phyloP scores from a whole-genome alignment of 2,888 invertebrate genomes.

The Aricia artaxerxes region DNA sequence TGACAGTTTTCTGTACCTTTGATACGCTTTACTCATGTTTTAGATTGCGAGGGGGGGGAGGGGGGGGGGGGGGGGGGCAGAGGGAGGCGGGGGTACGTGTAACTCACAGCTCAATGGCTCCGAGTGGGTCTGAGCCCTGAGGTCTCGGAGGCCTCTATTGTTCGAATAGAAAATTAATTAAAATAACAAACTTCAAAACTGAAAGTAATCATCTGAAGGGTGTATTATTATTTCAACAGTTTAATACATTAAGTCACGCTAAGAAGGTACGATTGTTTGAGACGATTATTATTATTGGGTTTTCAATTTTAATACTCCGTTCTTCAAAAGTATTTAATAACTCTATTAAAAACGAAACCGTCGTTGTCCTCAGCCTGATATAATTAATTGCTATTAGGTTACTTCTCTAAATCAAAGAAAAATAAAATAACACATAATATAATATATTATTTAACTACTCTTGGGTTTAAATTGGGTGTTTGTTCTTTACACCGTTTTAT shows the following conservation, averaged over 20 bases:
- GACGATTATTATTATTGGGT: neutral
- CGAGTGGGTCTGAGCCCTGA: neutral
- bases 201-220: neutral
- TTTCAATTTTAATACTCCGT: neutral
- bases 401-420: neutral
- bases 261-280: neutral
- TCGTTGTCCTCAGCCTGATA: no score
- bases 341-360: neutral
- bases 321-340: neutral
- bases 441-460: neutral
- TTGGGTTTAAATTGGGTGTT: no score
- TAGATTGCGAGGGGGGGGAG: neutral
- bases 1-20: neutral
- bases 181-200: neutral
- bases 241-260: neutral
- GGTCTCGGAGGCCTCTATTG: neutral
- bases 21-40: neutral
- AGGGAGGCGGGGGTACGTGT: neutral
- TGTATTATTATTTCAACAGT: neutral
- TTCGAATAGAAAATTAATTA: conserved; percentile 2
- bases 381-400: neutral
- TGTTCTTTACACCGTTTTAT: neutral
- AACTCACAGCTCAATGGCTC: conserved; percentile 7
- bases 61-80: neutral
- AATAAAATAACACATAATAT: neutral